Base-by-base conservation (phyloP, 2,888 invertebrate species). In the Aphodius granarius region DNA sequence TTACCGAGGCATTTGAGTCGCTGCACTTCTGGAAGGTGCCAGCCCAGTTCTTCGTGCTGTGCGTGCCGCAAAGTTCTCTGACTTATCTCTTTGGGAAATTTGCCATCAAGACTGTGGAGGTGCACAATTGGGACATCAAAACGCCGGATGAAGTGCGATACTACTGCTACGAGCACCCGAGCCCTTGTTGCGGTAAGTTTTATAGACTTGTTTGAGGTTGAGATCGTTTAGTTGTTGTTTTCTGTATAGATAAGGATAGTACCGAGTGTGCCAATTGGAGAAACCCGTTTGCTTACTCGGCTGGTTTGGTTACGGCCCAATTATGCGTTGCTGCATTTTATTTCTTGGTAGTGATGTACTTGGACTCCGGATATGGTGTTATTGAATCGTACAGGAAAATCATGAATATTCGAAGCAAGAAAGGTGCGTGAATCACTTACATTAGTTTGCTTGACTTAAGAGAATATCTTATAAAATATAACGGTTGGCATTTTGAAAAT, bases 331-430 rank as follows among this genome's bases (percentile, higher is more conserved):
- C 68, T n/a, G 4, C 21, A 3, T 20, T 68, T 5, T 68, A 68
- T 20, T 68, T 68, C n/a, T 3, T 68, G 20, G 16, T 68, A n/a
- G 19, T 68, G n/a, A 18, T 68, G 19, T 65, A 18, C n/a, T 15
- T 65, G 16, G 65, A 65, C n/a, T 18, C 20, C 21, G 68, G 68
- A 19, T 20, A 21, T 68, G 20, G 21, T 43, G 43, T 43, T 3
- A 43, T 43, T 43, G 43, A 43, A 9, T 43, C 13, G 13, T 9
- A 9, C 9, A 1, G 43, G 43, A 43, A 13, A 43, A 13, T 43
- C 97, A 85, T 93, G 94, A 3, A 90, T 91, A 91, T 96, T 96
- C 86, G 85, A 83, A 82, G 9, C 9, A 0, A 43, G 1, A 43
- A 43, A 43, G 43, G 43, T 43, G n/a, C n/a, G n/a, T n/a, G n/a